These are phyloP conservation scores for Limosa lapponica DNA, from an alignment of 2,797 vertebrate species.

Conservation along the genomic window DNA sequence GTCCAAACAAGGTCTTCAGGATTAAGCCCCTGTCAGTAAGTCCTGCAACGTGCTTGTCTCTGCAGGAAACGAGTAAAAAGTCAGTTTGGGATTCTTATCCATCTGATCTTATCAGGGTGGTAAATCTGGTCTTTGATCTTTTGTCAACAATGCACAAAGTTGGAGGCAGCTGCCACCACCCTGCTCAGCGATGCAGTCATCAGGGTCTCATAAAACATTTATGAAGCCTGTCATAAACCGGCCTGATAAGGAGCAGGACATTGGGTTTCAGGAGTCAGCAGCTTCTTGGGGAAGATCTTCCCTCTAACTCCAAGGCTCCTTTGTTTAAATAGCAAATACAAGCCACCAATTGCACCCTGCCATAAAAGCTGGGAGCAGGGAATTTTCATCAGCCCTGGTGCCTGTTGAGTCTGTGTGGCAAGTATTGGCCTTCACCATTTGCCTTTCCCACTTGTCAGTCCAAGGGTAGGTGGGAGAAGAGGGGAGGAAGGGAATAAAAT, in stretches of 20 bases:
- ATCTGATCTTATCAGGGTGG: conserved; percentile 76
- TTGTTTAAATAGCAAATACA: conserved; percentile 80
- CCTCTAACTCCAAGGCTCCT: conserved; percentile 73
- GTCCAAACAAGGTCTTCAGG: neutral
- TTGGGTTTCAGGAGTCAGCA: conserved; percentile 81
- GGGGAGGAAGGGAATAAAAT: neutral
- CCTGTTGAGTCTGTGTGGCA: conserved; percentile 55
- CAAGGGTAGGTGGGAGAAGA: neutral
- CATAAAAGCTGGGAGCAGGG: conserved; percentile 74
- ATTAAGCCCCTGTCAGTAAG: neutral
- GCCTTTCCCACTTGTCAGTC: neutral
- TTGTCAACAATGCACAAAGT: conserved; percentile 78
- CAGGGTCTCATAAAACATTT: conserved; percentile 81
- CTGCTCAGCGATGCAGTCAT: conserved; percentile 68
- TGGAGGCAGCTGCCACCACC: conserved; percentile 81
- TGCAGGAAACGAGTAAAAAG: conserved; percentile 57
- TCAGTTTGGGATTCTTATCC: conserved; percentile 74
- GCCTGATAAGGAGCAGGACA: conserved; percentile 78
- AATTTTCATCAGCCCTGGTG: conserved; percentile 65
- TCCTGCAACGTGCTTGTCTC: conserved; percentile 30
- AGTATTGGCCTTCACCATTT: neutral
- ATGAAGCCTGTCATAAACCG: conserved; percentile 79
- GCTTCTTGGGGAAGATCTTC: conserved; percentile 73
- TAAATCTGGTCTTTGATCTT: conserved; percentile 86
- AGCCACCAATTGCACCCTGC: conserved; percentile 56